Evolutionary conservation across 2,113 vertebrate species (phyloP).

Genomic region (Condylura cristata): DNA sequence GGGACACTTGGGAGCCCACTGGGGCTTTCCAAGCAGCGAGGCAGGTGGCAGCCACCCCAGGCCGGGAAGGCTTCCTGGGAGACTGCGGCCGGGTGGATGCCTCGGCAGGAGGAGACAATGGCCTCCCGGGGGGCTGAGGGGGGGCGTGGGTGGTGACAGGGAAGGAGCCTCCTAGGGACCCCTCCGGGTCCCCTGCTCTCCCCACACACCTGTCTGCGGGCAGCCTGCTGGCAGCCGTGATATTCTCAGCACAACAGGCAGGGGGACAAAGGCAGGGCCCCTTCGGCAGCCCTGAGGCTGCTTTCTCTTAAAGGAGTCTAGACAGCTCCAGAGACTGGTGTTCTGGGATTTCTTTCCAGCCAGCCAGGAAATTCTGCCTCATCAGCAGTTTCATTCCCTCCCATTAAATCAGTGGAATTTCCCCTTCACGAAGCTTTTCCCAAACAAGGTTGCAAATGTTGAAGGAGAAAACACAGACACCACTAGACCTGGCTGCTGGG

Average conservation of each 20-base stretch:
- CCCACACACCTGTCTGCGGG: too few species aligned
- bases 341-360: not conserved
- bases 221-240: not conserved
- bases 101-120: not conserved
- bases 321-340: not conserved
- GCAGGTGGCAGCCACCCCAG: accelerated
- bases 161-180: not conserved
- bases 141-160: not conserved
- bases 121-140: not conserved
- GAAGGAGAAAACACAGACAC: accelerated
- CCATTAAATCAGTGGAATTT: not conserved
- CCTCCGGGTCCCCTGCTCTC: accelerated
- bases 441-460: not conserved
- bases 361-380: not conserved
- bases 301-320: not conserved
- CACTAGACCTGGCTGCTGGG: accelerated
- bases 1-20: not conserved
- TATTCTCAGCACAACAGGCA: not conserved
- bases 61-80: not conserved
- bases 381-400: not conserved
- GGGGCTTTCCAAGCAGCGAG: accelerated
- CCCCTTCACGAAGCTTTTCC: not conserved
- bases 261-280: not conserved
- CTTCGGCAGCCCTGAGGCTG: not conserved
- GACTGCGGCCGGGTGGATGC: not conserved